Base-by-base conservation (phyloP, 92 coral and sea anemone species). In the Hydrozoanthus gracilis region DNA sequence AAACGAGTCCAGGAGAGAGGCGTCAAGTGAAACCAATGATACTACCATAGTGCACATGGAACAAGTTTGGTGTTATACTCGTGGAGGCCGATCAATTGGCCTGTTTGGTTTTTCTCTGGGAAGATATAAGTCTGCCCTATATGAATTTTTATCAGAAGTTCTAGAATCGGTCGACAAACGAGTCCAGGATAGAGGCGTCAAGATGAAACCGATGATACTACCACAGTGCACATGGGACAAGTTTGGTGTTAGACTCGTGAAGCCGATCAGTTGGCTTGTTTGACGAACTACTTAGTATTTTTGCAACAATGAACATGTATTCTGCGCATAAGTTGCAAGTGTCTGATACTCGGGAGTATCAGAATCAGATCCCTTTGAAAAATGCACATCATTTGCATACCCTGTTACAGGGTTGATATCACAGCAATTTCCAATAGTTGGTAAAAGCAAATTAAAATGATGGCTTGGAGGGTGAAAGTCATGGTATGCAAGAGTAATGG, bases 141-240 rank as follows among this genome's bases (percentile, higher is more conserved):
- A 87, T 46, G 69, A 48, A 49, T 90, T 76, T 39, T 62, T 90
- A 5, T 64, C 82, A 66, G 86, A 90, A 8, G 49, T 87, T 14
- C 47, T 90, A 77, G 91, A 87, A 27, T 17, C n/a, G 2, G 82
- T 87, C 4, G 44, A 50, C 20, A 35, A 79, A 18, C 45, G 58
- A 10, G 77, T 62, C 16, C 56, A 46, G 4, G 8, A n/a, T 3
- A 68, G 71, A 12, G 47, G 64, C 2, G n/a, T 16, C 27, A 27
- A 68, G 39, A 11, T 52, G 70, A 86, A 68, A 70, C 49, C 87
- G 62, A 58, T 85, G 45, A 48, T 88, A 8, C 61, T 88, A 6
- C 92, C 84, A 9, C 92, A 79, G 52, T 89, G 92, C 86, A 92
- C 92, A 10, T 92, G 95, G 93, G 92, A 92, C 15, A 87, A 78